These are phyloP conservation scores for Chrysoperla carnea DNA, from an alignment of 1,140 invertebrate genomes.

Conservation along the genomic window DNA sequence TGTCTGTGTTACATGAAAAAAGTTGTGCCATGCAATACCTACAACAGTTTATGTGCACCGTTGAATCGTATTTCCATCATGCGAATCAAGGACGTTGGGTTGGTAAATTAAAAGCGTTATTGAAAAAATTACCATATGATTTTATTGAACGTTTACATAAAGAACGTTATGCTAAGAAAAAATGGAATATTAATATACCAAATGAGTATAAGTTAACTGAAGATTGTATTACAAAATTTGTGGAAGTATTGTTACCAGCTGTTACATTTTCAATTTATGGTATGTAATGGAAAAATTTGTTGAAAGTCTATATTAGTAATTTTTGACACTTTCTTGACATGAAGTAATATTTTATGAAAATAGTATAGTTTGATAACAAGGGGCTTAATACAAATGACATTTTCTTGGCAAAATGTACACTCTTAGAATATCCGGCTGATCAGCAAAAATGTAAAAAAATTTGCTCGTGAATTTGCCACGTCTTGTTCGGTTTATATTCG, in stretches of 20 bases:
- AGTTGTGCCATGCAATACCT: conserved; percentile 52
- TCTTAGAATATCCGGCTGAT: too few species aligned
- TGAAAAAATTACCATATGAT: conserved; percentile 35
- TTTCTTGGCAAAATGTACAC: too few species aligned
- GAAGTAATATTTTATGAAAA: too few species aligned
- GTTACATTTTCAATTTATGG: conserved; percentile 23
- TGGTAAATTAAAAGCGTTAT: conserved; percentile 36
- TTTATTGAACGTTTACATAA: conserved; percentile 42
- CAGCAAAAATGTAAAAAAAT: too few species aligned
- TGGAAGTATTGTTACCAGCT: conserved; percentile 48
- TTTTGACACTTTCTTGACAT: too few species aligned
- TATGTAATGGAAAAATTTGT: neutral
- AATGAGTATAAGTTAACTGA: conserved; percentile 57
- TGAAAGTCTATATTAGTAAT: too few species aligned
- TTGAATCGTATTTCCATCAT: conserved; percentile 80
- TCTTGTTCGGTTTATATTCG: too few species aligned
- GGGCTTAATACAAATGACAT: too few species aligned
- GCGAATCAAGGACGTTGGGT: conserved; percentile 73
- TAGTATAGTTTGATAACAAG: too few species aligned
- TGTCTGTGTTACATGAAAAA: conserved; percentile 36
- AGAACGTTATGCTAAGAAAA: conserved; percentile 38
- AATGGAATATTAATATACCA: conserved; percentile 52
- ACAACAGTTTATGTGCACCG: conserved; percentile 59
- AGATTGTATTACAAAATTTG: conserved; percentile 67
- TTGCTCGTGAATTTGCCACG: too few species aligned